Percentiles rank a stretch among this genome's conserved stretches.
Conservation (phyloP, 1,140 invertebrate genomes). For the Drosophila albomicans region DNA sequence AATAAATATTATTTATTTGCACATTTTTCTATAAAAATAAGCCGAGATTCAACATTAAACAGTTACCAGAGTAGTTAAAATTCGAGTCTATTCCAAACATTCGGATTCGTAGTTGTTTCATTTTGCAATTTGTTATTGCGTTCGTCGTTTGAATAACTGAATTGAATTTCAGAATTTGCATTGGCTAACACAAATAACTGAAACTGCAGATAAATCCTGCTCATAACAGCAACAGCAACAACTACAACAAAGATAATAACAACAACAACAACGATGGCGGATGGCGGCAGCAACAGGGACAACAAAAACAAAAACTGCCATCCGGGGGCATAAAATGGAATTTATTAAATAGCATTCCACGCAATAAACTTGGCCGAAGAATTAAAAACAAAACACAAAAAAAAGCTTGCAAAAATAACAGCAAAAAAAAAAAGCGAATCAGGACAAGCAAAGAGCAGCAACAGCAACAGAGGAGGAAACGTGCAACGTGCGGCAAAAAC, state of each 20-base stretch:
- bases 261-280: conserved; percentile 5
- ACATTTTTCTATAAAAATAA: not conserved
- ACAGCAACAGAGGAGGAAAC: not conserved
- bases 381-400: conserved; percentile 41
- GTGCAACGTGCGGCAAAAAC: conserved; percentile 30
- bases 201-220: conserved; percentile 70
- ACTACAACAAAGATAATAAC: conserved; percentile 9
- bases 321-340: conserved; percentile 64
- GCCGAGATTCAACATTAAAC: not conserved
- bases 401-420: conserved; percentile 41
- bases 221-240: conserved; percentile 11
- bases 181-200: conserved; percentile 61
- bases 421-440: conserved; percentile 38
- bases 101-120: conserved; percentile 15
- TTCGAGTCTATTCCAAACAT: not conserved
- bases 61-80: not conserved
- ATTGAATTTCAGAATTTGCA: conserved; percentile 81
- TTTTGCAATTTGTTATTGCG: conserved; percentile 53
- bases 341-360: conserved; percentile 83
- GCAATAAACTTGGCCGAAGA: conserved; percentile 71
- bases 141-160: conserved; percentile 62
- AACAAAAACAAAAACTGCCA: conserved; percentile 2
- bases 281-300: not conserved
- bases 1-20: not conserved
- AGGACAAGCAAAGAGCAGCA: conserved; percentile 6